These are phyloP conservation scores for Arvicola amphibius DNA, from an alignment of 2,797 vertebrate species.

Conservation along the genomic window DNA sequence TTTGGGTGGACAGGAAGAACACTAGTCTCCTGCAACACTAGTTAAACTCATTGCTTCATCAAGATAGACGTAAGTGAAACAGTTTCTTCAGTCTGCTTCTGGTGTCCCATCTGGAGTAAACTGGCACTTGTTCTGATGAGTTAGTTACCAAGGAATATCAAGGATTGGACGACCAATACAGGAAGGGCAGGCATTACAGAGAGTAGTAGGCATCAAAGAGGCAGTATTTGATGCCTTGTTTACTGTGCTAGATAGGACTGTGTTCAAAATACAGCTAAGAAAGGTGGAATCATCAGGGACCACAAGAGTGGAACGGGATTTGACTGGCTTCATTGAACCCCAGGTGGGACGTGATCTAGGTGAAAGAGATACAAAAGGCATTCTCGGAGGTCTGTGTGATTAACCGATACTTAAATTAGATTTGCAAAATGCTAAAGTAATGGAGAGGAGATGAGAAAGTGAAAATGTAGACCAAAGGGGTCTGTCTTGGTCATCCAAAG, in stretches of 20 bases:
- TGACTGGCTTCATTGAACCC: neutral
- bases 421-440: neutral
- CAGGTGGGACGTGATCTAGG: neutral
- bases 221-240: neutral
- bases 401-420: neutral
- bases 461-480: neutral
- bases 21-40: no score
- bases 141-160: neutral
- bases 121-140: neutral
- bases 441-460: neutral
- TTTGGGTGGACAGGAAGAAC: no score
- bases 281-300: neutral
- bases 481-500: neutral
- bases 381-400: neutral
- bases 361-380: neutral
- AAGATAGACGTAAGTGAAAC: neutral
- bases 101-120: neutral
- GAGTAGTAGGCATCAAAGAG: neutral
- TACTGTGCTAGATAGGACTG: no score
- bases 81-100: neutral
- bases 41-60: neutral
- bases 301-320: neutral
- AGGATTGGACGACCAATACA: neutral
- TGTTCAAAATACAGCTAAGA: neutral
- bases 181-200: neutral